phyloP scores from a whole-genome alignment of 2,888 invertebrate species.

The Hypena proboscidalis region DNA sequence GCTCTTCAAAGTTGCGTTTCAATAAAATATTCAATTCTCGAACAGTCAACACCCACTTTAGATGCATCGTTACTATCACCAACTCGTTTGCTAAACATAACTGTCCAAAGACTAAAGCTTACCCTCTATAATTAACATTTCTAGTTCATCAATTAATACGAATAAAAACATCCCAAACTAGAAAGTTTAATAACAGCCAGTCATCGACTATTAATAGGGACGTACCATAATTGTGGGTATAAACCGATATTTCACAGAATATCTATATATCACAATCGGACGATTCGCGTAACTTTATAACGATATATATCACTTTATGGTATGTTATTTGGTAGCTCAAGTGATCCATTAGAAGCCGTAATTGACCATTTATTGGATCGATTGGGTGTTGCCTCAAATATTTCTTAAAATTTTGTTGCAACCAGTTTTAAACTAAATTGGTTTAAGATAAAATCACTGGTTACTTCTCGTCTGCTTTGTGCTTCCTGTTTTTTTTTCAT shows the following conservation, averaged over 20 bases:
- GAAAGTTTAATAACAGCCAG: not conserved
- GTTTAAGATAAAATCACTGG: too few relatives aligned
- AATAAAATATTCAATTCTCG: too few relatives aligned
- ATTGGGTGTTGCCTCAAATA: not conserved
- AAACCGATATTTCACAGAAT: constrained; percentile 1
- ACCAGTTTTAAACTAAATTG: too few relatives aligned
- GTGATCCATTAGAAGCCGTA: constrained; percentile 12
- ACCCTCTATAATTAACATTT: too few relatives aligned
- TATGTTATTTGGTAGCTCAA: constrained; percentile 15
- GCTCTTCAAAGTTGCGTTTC: too few relatives aligned
- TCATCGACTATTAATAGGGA: constrained; percentile 6
- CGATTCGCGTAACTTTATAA: constrained; percentile 14
- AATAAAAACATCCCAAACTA: not conserved
- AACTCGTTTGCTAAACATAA: too few relatives aligned
- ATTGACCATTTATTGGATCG: constrained; percentile 11
- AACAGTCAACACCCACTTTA: too few relatives aligned
- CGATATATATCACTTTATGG: constrained; percentile 16
- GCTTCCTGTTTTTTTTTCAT: too few relatives aligned
- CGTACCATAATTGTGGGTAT: constrained; percentile 6
- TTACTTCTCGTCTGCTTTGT: too few relatives aligned
- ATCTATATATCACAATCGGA: constrained; percentile 4
- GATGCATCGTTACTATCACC: too few relatives aligned
- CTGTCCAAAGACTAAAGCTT: too few relatives aligned
- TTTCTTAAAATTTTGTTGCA: not conserved
- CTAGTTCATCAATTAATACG: too few relatives aligned